A percentile compares a stretch with the other conserved stretches of the same genome.
phyloP scores from a whole-genome alignment of 2,888 invertebrate species.

The Heliconius ismenius region DNA sequence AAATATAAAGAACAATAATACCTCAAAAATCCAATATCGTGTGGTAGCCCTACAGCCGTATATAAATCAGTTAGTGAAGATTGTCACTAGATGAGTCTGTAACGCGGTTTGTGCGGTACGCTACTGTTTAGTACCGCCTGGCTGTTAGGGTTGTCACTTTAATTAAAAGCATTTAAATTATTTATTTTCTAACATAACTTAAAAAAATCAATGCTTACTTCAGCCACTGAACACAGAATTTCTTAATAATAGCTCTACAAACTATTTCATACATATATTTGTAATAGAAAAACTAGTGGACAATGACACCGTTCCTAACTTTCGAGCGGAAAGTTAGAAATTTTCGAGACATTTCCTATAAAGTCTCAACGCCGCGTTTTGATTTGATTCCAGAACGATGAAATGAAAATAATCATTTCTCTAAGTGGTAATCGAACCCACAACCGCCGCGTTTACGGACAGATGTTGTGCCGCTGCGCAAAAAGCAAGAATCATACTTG shows the following conservation, averaged over 20 bases:
- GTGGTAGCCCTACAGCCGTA: slow-evolving; percentile 38
- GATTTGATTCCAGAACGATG: not conserved
- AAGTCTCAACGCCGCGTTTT: not conserved
- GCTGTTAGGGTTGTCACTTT: slow-evolving; percentile 45
- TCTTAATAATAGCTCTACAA: no score
- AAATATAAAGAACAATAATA: not conserved
- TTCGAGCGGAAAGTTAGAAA: no score
- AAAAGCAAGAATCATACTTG: no score
- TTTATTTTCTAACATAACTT: not conserved
- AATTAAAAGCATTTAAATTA: not conserved
- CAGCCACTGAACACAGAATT: no score
- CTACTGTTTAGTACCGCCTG: slow-evolving; percentile 71
- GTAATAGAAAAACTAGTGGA: no score
- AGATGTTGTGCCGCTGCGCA: no score
- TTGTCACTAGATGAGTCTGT: slow-evolving; percentile 75
- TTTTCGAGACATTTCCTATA: not conserved
- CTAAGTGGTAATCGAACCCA: no score
- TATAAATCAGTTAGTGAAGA: slow-evolving; percentile 74
- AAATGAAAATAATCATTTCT: no score
- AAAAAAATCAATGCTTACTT: no score
- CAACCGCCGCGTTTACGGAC: no score
- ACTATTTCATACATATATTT: no score
- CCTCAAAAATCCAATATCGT: not conserved
- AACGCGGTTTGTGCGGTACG: slow-evolving; percentile 74
- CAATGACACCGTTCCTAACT: no score